These are phyloP conservation scores for Chymomyza fuscimana DNA, from an alignment of 2,888 invertebrate species.

Conservation along the genomic window DNA sequence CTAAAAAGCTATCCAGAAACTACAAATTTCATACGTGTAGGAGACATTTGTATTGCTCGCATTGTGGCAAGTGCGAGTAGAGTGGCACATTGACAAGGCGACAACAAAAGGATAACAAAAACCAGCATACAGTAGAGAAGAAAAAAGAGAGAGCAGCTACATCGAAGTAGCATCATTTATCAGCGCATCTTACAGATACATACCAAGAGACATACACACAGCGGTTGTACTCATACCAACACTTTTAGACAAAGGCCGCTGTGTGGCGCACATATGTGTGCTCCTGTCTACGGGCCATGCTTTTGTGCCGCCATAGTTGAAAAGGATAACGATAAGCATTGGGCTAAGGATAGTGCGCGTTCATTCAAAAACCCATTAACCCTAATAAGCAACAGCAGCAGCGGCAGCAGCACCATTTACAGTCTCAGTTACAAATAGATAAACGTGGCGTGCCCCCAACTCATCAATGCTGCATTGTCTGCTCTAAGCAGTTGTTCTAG, in stretches of 20 bases:
- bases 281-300: slow-evolving; percentile 23
- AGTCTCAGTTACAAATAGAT: background rate
- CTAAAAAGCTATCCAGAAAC: slow-evolving; percentile 7
- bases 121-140: slow-evolving; percentile 10
- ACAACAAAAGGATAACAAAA: slow-evolving; percentile 42
- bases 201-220: background rate
- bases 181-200: slow-evolving; percentile 56
- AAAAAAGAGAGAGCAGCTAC: slow-evolving; percentile 27
- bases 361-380: slow-evolving; percentile 72
- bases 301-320: slow-evolving; percentile 41
- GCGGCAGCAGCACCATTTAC: slow-evolving; percentile 17
- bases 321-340: background rate
- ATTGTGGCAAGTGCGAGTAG: slow-evolving; percentile 21
- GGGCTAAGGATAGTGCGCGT: slow-evolving; percentile 59
- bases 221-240: slow-evolving; percentile 2
- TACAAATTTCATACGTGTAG: background rate
- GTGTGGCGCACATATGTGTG: slow-evolving; percentile 28
- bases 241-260: slow-evolving; percentile 22
- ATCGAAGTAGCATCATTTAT: slow-evolving; percentile 66
- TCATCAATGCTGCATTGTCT: slow-evolving; percentile 30
- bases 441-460: background rate
- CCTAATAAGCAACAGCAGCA: slow-evolving; percentile 54
- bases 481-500: slow-evolving; percentile 7
- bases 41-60: slow-evolving; percentile 18
- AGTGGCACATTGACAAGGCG: slow-evolving; percentile 54